Percentiles rank a stretch among this genome's conserved stretches.
These are phyloP conservation scores for Notothenia coriiceps DNA, from an alignment of 2,113 vertebrate genomes.

Conservation along the genomic window DNA sequence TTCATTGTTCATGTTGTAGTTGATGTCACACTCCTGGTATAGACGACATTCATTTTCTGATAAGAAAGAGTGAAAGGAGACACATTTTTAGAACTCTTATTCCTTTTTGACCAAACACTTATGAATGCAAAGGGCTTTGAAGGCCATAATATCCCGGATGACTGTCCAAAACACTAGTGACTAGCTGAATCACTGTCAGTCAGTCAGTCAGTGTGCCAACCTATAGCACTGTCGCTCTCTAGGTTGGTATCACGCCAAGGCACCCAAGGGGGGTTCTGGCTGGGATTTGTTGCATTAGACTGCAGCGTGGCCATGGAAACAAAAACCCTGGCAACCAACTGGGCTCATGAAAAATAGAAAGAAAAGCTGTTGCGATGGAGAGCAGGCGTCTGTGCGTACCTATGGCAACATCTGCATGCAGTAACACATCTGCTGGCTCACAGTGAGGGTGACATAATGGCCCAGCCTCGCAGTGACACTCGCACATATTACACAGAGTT, in stretches of 20 bases:
- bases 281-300: slow-evolving; percentile 76
- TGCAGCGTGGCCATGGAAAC: slow-evolving; percentile 80
- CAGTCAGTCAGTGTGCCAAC: slow-evolving; percentile 21
- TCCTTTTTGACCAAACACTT: not conserved
- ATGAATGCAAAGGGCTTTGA: not conserved
- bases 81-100: not conserved
- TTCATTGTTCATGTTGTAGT: not conserved
- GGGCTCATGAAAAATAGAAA: slow-evolving; percentile 72
- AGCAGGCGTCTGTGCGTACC: slow-evolving; percentile 47
- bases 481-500: slow-evolving; percentile 38
- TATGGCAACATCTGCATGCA: slow-evolving; percentile 62
- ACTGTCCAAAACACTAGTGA: slow-evolving; percentile 28
- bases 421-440: slow-evolving; percentile 32
- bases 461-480: slow-evolving; percentile 33
- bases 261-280: slow-evolving; percentile 44
- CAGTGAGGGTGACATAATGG: slow-evolving; percentile 14
- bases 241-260: slow-evolving; percentile 35
- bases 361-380: slow-evolving; percentile 41
- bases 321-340: slow-evolving; percentile 77
- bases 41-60: not conserved
- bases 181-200: slow-evolving; percentile 41
- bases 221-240: slow-evolving; percentile 27
- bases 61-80: not conserved
- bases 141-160: slow-evolving; percentile 12
- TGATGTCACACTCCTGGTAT: not conserved